Evolutionary conservation across 1,140 invertebrate species (phyloP), one percentile per base, ranked within the genome.

Genomic region (Zelostemma sp.): DNA sequence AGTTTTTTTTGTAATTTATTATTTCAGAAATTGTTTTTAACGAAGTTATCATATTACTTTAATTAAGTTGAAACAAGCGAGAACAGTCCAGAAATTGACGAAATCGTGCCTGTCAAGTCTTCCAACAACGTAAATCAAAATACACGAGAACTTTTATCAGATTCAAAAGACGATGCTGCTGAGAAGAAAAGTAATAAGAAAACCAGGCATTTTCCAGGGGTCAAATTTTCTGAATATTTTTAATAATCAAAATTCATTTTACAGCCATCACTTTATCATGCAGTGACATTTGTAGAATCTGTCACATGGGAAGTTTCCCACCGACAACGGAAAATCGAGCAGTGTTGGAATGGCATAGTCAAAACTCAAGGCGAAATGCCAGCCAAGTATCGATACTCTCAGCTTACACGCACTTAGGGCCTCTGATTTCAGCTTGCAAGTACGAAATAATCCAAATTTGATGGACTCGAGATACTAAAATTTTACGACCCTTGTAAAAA

Each of bases 391-490:
- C 71, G 11, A 75, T 50, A 15, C 11, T 73, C 16, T 73, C 76
- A 2, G 77, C 73, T 47, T 74, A 67, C 55, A 47, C 74, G 15
- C 68, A 77, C 54, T 66, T 81, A 9, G 78, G 75, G 9, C 73
- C 79, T 19, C 67, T 85, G 62, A 78, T 85, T 60, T 81, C 83
- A 1, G 80, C 78, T 1, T 85, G 83, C 82, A 82, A 81, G 83
- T 85, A 64, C 75, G 74, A n/a, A n/a, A n/a, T n/a, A 31, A 6
- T 31, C 11, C 28, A 31, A 11, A 31, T 31, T 38, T 38, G 4
- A 38, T 38, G 4, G 35, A 38, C 14, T 38, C 5, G 28, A 31
- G 11, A 31, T 11, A 6, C 5, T 31, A 31, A 31, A 31, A 31
- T 5, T 31, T 5, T 31, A 31, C 11, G 11, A 31, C 11, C n/a